phyloP scores from a whole-genome alignment of 1,140 invertebrate species.

The Saccostrea glomerata region DNA sequence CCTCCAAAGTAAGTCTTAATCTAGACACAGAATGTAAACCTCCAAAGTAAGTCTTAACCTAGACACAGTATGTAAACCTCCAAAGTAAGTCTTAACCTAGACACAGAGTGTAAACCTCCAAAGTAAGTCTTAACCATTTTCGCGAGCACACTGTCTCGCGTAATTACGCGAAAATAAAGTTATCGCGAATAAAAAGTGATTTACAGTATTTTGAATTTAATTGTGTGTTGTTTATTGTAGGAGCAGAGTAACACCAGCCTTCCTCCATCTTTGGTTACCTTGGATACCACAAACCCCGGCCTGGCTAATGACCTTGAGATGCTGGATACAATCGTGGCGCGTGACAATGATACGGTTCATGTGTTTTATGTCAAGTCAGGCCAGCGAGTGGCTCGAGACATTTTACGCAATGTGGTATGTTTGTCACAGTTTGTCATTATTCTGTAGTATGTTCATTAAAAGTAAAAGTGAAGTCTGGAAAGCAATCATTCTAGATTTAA shows the following conservation, averaged over 20 bases:
- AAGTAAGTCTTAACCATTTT: background rate
- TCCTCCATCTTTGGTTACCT: constrained; percentile 85
- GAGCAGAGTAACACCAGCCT: constrained; percentile 76
- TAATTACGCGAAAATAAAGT: too few species aligned
- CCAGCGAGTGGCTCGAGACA: constrained; percentile 87
- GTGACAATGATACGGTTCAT: constrained; percentile 95
- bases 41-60: constrained; percentile 1
- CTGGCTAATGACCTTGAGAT: constrained; percentile 87
- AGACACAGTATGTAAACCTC: background rate
- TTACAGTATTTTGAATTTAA: background rate
- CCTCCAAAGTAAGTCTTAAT: constrained; percentile 83
- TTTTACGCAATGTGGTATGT: constrained; percentile 89
- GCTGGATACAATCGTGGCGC: constrained; percentile 89
- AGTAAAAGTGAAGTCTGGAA: background rate
- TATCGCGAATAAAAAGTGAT: too few species aligned
- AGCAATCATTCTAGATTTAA: background rate
- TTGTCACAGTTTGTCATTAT: background rate
- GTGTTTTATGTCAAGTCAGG: constrained; percentile 95
- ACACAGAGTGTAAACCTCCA: background rate
- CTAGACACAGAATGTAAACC: background rate
- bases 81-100: background rate
- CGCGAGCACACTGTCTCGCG: too few species aligned
- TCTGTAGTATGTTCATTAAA: background rate
- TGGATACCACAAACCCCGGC: constrained; percentile 87
- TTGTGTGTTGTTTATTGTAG: constrained; percentile 59